Evolutionary conservation across 2,888 invertebrate genomes (phyloP), one percentile per base, ranked within the genome.

Genomic region (Nemurella pictetii): DNA sequence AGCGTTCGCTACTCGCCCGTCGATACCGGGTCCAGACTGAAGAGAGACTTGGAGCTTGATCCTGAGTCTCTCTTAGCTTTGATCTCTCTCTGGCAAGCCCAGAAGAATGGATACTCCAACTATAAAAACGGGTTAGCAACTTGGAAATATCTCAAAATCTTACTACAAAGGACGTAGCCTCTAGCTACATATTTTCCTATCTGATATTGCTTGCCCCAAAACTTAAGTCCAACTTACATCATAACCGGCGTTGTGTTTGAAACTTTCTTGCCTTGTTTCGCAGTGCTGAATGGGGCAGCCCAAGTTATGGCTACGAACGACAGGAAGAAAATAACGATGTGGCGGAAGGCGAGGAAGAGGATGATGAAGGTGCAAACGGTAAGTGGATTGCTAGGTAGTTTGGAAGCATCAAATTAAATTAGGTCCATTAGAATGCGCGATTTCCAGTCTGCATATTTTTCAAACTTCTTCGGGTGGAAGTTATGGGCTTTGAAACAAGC

Each of bases 11-110:
- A 36, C 28, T 27, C 82, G 15, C 32, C 82, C 1, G 78, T 30
- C 27, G 78, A 55, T 55, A 55, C 88, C 88, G 84, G 90, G 89
- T 28, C 88, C 36, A 92, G 94, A 84, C 92, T 92, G 87, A 94
- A 94, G 89, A 90, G 93, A 85, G 93, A 93, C 87, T 92, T 93
- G 72, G 93, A 93, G 73, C 90, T 94, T 77, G 93, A 93, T 87
- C 93, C 93, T 0, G 93, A 93, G 87, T 93, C 94, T 87, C 92
- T 93, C 29, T 90, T 93, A 84, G 92, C 93, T 81, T 90, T 94
- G 5, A 90, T 94, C 27, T 92, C 92, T 83, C 89, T 94, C 73
- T 93, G 93, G 92, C 93, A 94, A 89, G 92, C 92, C 85, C 93
- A 93, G 87, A 92, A 92, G 87, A 90, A 89, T 77, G 87, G 88